phyloP scores from a whole-genome alignment of 2,888 invertebrate species.

The Phyllotreta striolata region DNA sequence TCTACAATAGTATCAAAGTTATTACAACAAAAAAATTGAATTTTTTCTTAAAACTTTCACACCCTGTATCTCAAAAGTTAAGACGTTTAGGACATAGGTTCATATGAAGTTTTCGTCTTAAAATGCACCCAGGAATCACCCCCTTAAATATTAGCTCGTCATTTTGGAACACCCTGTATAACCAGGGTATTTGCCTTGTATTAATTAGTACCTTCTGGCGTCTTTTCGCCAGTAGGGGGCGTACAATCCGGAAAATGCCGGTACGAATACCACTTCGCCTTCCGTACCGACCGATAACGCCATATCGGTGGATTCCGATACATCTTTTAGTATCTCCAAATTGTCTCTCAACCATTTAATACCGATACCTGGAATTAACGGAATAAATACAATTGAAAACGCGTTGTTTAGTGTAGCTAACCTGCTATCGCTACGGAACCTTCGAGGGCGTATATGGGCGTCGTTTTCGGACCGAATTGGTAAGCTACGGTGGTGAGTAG shows the following conservation, averaged over 20 bases:
- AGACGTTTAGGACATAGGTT: no score
- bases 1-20: no score
- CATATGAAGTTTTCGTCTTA: no score
- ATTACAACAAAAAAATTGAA: no score
- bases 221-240: constrained; percentile 97
- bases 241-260: constrained; percentile 96
- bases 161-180: constrained; percentile 7
- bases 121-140: no score
- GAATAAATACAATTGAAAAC: constrained; percentile 10
- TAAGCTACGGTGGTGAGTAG: constrained; percentile 92
- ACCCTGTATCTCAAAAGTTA: no score
- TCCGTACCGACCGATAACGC: constrained; percentile 67
- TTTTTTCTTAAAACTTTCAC: no score
- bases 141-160: no score
- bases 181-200: neutral
- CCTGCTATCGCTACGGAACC: constrained; percentile 90
- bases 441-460: constrained; percentile 87
- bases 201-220: constrained; percentile 55
- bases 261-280: constrained; percentile 92
- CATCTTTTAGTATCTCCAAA: constrained; percentile 75
- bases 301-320: constrained; percentile 72
- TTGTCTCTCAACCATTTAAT: constrained; percentile 91
- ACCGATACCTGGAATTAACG: constrained; percentile 70
- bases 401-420: constrained; percentile 47
- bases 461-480: constrained; percentile 79